Conservation (phyloP, 2,113 vertebrate genomes). For the Oncorhynchus keta region DNA sequence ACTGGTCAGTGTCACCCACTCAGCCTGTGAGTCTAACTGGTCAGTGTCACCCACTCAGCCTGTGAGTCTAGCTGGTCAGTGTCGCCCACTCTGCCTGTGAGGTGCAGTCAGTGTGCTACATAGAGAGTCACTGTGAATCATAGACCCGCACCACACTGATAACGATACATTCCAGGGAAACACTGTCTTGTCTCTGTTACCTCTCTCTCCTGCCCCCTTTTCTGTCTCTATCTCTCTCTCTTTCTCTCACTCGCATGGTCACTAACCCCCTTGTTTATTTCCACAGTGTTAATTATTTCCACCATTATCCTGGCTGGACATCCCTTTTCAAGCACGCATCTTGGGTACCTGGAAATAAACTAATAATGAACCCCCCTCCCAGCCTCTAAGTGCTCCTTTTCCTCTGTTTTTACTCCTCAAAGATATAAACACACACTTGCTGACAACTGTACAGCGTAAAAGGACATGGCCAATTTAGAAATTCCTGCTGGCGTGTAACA, state of each 20-base stretch:
- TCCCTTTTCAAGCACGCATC: conserved; percentile 5
- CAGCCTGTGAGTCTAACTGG: conserved; percentile 13
- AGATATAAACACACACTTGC: neutral
- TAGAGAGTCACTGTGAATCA: too few relatives aligned
- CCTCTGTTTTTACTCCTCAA: conserved; percentile 6
- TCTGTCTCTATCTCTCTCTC: conserved; percentile 1
- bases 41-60: neutral
- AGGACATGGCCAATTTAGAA: neutral
- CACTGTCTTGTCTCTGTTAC: conserved; percentile 40
- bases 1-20: neutral
- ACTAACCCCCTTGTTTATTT: conserved; percentile 26
- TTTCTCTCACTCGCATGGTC: conserved; percentile 7
- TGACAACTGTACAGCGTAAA: conserved; percentile 10
- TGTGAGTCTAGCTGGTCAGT: neutral
- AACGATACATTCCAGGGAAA: conserved; percentile 70
- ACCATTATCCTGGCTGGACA: conserved; percentile 17
- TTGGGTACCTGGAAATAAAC: conserved; percentile 19
- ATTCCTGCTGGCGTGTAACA: conserved; percentile 28
- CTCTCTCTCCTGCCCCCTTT: neutral
- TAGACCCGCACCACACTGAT: conserved; percentile 24
- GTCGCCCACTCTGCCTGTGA: neutral
- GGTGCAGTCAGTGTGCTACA: neutral
- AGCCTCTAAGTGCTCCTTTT: neutral
- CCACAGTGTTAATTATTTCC: conserved; percentile 24
- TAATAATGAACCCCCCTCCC: conserved; percentile 9